These are phyloP conservation scores for Apeltes quadracus DNA, from an alignment of 2,113 vertebrate species.

Conservation along the genomic window DNA sequence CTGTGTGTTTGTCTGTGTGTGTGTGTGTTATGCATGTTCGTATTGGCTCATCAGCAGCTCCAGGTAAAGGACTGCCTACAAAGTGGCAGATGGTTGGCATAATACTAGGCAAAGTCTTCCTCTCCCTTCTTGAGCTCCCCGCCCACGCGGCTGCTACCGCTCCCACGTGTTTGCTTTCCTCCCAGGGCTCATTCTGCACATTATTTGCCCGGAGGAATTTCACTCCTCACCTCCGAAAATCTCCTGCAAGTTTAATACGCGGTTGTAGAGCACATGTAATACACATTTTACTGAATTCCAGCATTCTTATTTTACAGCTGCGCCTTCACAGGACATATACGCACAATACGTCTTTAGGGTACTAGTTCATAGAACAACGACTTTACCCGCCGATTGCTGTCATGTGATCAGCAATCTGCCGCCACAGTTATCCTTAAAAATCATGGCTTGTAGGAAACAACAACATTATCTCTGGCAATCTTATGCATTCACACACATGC, in stretches of 20 bases:
- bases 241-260: slow-evolving; percentile 26
- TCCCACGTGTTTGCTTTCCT: slow-evolving; percentile 66
- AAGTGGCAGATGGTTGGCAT: slow-evolving; percentile 73
- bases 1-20: slow-evolving; percentile 5
- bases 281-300: slow-evolving; percentile 36
- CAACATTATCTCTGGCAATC: slow-evolving; percentile 19
- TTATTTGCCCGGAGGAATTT: slow-evolving; percentile 53
- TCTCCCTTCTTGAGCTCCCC: slow-evolving; percentile 43
- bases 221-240: slow-evolving; percentile 44
- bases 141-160: slow-evolving; percentile 63
- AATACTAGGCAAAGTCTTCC: slow-evolving; percentile 52
- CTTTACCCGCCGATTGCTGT: slow-evolving; percentile 18
- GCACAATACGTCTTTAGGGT: slow-evolving; percentile 49
- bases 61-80: slow-evolving; percentile 68
- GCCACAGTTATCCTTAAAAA: slow-evolving; percentile 46
- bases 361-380: slow-evolving; percentile 51
- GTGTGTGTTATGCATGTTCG: slow-evolving; percentile 12
- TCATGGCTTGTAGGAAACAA: slow-evolving; percentile 55
- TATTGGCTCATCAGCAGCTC: slow-evolving; percentile 64
- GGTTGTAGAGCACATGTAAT: not conserved
- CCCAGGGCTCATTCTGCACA: slow-evolving; percentile 52
- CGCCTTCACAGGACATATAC: slow-evolving; percentile 36
- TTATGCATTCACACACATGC: not conserved
- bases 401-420: slow-evolving; percentile 60
- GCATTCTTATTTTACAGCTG: slow-evolving; percentile 15